A percentile compares a stretch with the other conserved stretches of the same genome.
phyloP scores from a whole-genome alignment of 30 jellyfish, hydroid and myxozoan genomes.

The Thelohanellus kitauei region DNA sequence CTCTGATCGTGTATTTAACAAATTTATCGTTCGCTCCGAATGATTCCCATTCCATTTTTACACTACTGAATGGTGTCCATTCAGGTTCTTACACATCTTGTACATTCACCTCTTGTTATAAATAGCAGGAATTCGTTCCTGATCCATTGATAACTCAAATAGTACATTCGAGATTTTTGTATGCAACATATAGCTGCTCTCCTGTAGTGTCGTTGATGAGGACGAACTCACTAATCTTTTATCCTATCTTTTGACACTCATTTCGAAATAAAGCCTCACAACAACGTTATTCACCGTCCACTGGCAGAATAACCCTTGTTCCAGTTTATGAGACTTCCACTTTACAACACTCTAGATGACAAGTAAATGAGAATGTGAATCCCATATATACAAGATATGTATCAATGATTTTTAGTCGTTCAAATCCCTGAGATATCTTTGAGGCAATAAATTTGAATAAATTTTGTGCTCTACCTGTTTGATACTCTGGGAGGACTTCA shows the following conservation, averaged over 20 bases:
- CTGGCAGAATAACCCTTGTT: conserved; percentile 67
- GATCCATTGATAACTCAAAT: conserved; percentile 82
- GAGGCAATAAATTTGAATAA: conserved; percentile 58
- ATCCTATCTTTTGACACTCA: conserved; percentile 56
- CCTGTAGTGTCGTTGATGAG: too few species aligned
- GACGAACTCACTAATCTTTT: conserved; percentile 17
- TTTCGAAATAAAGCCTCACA: conserved; percentile 18
- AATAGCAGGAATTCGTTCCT: conserved; percentile 92
- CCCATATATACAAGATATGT: conserved; percentile 34
- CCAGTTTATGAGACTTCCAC: conserved; percentile 41
- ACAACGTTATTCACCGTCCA: conserved; percentile 62
- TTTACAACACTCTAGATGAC: conserved; percentile 31
- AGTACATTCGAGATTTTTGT: conserved; percentile 10
- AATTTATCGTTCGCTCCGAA: conserved; percentile 73
- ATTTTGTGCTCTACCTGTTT: conserved; percentile 29
- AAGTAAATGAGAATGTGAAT: conserved; percentile 73
- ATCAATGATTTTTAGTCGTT: not conserved
- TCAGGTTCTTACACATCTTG: too few species aligned
- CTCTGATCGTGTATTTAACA: conserved; percentile 18
- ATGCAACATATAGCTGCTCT: not conserved
- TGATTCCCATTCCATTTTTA: conserved; percentile 97
- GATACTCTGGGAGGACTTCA: conserved; percentile 19
- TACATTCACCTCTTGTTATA: conserved; percentile 26
- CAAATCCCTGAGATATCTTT: conserved; percentile 29
- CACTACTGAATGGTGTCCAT: conserved; percentile 25